phyloP scores from a whole-genome alignment of 2,888 invertebrate genomes.

The Ganaspis brasiliensis region DNA sequence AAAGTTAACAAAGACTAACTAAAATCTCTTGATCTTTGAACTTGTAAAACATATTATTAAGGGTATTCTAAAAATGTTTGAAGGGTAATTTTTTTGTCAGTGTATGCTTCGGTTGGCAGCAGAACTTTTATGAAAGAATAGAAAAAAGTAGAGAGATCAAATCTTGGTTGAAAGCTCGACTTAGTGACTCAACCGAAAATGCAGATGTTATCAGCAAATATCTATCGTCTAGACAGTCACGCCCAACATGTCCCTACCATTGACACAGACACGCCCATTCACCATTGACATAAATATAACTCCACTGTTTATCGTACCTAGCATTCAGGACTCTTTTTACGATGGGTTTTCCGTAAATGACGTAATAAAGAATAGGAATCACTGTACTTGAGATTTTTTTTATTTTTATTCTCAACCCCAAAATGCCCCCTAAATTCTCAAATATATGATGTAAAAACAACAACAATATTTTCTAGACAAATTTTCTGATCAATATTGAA shows the following conservation, averaged over 20 bases:
- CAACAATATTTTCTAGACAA: too few relatives aligned
- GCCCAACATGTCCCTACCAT: constrained; percentile 8
- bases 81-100: too few relatives aligned
- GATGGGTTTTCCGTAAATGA: not conserved
- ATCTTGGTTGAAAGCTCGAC: not conserved
- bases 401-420: not conserved
- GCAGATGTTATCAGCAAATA: constrained; percentile 11
- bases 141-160: not conserved
- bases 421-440: not conserved
- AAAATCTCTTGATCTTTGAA: too few relatives aligned
- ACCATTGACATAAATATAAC: constrained; percentile 3
- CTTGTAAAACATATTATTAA: too few relatives aligned
- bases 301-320: not conserved
- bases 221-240: constrained; percentile 8
- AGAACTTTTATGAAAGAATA: not conserved
- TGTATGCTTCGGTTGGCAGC: too few relatives aligned
- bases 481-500: too few relatives aligned
- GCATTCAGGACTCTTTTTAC: not conserved
- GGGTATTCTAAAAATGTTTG: too few relatives aligned
- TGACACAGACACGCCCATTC: not conserved
- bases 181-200: not conserved
- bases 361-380: not conserved
- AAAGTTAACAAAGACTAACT: too few relatives aligned
- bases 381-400: too few relatives aligned
- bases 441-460: too few relatives aligned